Percentiles rank a stretch among this genome's conserved stretches.
phyloP scores from a whole-genome alignment of 2,888 invertebrate species.

The Pollenia labialis region DNA sequence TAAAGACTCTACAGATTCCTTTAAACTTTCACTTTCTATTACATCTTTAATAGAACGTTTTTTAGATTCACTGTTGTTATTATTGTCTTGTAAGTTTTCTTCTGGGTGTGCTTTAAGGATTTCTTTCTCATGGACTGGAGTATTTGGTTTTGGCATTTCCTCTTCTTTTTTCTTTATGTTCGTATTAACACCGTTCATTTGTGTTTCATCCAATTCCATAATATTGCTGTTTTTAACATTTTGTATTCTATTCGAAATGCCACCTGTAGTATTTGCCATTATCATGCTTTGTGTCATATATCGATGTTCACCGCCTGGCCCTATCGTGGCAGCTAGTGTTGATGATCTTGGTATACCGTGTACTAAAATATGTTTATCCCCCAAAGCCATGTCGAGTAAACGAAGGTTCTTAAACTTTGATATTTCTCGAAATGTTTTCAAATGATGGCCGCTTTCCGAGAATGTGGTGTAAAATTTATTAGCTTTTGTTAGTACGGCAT shows the following conservation, averaged over 20 bases:
- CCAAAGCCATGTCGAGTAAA: constrained; percentile 82
- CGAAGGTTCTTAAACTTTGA: constrained; percentile 83
- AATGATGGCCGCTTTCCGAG: constrained; percentile 83
- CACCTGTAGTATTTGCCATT: constrained; percentile 76
- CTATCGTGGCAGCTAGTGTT: constrained; percentile 76
- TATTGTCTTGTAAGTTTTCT: background rate
- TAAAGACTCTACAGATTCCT: background rate
- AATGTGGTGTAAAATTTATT: constrained; percentile 84
- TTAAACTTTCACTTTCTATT: background rate
- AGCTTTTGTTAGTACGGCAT: constrained; percentile 82
- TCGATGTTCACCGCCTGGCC: constrained; percentile 75
- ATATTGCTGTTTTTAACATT: constrained; percentile 65
- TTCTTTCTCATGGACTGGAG: constrained; percentile 66
- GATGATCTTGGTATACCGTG: constrained; percentile 82
- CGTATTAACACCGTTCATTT: background rate
- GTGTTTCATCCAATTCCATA: constrained; percentile 57
- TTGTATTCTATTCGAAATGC: constrained; percentile 73
- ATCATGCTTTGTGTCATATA: constrained; percentile 79
- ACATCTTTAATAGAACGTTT: background rate
- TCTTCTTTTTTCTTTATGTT: constrained; percentile 31
- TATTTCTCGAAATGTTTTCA: constrained; percentile 83
- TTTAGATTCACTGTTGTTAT: background rate
- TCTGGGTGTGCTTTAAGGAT: background rate
- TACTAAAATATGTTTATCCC: constrained; percentile 82
- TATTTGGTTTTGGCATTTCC: constrained; percentile 74